Base-by-base conservation (phyloP, 2,888 invertebrate species). In the Adineta ricciae region DNA sequence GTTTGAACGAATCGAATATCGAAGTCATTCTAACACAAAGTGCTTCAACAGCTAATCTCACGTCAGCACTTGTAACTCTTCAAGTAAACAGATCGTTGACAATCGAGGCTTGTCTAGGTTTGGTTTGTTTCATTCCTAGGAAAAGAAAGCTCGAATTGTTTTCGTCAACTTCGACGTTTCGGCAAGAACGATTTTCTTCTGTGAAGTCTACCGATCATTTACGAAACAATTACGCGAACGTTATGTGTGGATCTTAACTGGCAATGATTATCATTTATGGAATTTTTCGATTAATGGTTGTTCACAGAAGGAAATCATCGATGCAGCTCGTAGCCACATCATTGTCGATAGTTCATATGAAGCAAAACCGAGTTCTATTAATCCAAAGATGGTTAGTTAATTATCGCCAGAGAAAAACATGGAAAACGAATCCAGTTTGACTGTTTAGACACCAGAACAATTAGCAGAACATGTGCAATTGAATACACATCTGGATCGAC, bases 161-260 rank as follows among this genome's bases (percentile, higher is more conserved):
- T 78, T 78, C n/a, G 78, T 41, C 19, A 78, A n/a, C 41, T 78
- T 78, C 19, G 78, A 78, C 41, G 14, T 32, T 14, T 38, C 38
- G 24, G 38, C 38, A n/a, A 8, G 41, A 2, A 24, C 78, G 11
- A n/a, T n/a, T 8, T 78, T 78, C n/a, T 78, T 78, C 24, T 78
- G 78, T 78, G 41, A 78, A 78, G 78, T 78, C n/a, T 41, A 78
- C 41, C 78, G 78, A 78, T 41, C 78, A 78, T 41, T 78, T 41
- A 2, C 38, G 11, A 78, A 78, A 78, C 2, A 16, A 41, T 41
- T 78, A 78, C 38, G 78, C 14, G n/a, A 78, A n/a, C 78, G 78
- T 78, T 78, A 78, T 78, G 78, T 78, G 3, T 78, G 78, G 78
- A 78, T 78, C n/a, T 78, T 78, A 41, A 78, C 78, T 16, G 78